Conservation (phyloP, 2,113 vertebrate genomes). For the Himantopus leucocephalus region DNA sequence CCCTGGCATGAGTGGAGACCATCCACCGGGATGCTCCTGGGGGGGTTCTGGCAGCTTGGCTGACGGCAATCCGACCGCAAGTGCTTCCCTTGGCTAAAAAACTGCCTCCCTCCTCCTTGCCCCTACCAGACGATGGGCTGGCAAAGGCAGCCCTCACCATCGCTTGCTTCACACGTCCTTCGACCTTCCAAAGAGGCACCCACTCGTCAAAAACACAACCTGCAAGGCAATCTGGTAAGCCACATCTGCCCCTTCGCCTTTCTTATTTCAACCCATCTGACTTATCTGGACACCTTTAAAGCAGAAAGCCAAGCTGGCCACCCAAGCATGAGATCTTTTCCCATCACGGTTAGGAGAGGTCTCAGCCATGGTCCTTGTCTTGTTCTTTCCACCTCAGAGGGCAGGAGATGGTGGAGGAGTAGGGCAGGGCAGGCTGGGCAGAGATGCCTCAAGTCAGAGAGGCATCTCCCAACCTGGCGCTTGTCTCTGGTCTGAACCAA, state of each 20-base stretch:
- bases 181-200: constrained; percentile 34
- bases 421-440: background rate
- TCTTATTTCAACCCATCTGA: background rate
- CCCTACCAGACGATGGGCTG: background rate
- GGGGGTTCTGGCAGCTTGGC: constrained; percentile 24
- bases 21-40: background rate
- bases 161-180: background rate
- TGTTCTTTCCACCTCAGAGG: fast-evolving
- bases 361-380: background rate
- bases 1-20: background rate
- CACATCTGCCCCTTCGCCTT: background rate
- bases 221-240: constrained; percentile 22
- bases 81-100: constrained; percentile 7
- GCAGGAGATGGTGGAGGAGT: background rate
- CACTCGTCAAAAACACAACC: background rate
- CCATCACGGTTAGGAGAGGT: background rate
- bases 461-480: background rate
- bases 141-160: background rate
- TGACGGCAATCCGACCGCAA: background rate
- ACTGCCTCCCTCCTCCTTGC: background rate
- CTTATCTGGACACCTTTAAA: background rate
- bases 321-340: background rate
- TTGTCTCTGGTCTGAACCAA: background rate
- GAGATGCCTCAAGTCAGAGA: background rate
- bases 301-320: constrained; percentile 36